phyloP scores from a whole-genome alignment of 2,113 vertebrate genomes.

The Damaliscus lunatus region DNA sequence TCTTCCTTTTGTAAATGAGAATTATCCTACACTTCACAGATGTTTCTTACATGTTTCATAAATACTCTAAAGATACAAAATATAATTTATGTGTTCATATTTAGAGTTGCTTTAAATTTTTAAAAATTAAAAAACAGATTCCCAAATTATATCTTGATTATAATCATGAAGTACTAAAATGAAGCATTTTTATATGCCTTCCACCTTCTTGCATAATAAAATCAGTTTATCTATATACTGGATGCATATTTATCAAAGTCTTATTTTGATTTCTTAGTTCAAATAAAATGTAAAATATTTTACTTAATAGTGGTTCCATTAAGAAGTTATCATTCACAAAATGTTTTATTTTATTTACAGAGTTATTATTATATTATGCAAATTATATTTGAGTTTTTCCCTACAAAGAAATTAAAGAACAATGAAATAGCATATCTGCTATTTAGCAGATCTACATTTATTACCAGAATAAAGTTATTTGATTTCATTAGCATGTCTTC shows the following conservation, averaged over 20 bases:
- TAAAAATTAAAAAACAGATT: slow-evolving; percentile 9
- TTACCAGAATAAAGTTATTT: not conserved
- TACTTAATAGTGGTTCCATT: not conserved
- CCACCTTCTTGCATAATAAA: not conserved
- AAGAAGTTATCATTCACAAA: not conserved
- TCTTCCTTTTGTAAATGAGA: slow-evolving; percentile 24
- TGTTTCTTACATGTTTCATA: slow-evolving; percentile 28
- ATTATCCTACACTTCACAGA: slow-evolving; percentile 2
- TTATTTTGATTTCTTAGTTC: not conserved
- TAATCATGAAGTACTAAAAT: not conserved
- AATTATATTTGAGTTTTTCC: not conserved
- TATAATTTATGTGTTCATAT: slow-evolving; percentile 11
- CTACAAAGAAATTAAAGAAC: not conserved
- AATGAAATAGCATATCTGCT: not conserved
- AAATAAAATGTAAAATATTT: not conserved
- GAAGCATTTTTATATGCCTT: not conserved
- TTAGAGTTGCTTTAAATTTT: not conserved
- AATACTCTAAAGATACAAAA: not conserved
- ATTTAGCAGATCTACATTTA: not conserved
- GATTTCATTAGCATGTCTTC: not conserved
- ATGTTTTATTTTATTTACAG: not conserved
- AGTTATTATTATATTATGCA: not conserved
- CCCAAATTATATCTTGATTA: not conserved
- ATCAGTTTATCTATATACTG: not conserved
- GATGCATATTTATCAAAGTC: not conserved